Base-by-base conservation (phyloP, 2,888 invertebrate genomes). In the Stenchaetothrips biformis region DNA sequence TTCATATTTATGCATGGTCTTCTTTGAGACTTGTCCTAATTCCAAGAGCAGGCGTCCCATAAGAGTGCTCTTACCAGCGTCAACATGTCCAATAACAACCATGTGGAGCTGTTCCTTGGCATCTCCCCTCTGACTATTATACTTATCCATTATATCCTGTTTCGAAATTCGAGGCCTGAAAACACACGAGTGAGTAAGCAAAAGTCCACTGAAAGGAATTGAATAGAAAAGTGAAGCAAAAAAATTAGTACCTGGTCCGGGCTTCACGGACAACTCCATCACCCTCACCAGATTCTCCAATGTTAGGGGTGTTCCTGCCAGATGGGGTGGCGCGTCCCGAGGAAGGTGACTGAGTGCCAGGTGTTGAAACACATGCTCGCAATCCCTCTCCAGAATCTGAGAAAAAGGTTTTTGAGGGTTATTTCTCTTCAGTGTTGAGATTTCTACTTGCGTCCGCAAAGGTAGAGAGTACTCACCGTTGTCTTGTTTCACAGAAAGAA, bases 41-140 rank as follows among this genome's bases (percentile, higher is more conserved):
- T 94, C 93, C 86, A 92, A 97, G 0, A 99, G 89, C 74, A 99
- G 87, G 85, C 97, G 94, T 0, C 99, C 99, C 94, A 99, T 96
- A n/a, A 99, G 88, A 11, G 98, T 98, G 83, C 96, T 96, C 87
- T 98, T 98, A 0, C 98, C 98, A 59, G 97, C 97, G 89, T 98
- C 99, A 2, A 99, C 99, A 89, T 99, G 99, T 13, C 95, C 99
- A 86, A 95, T 93, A 13, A 96, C 95, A 82, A 97, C 95, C 88
- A 98, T 92, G 86, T 98, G 96, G 81, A 98, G 89, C 85, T 95
- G 93, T 77, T 94, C 94, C 85, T 98, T 98, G 21, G 91, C 91
- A n/a, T 90, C 89, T 0, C 93, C 92, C 83, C 96, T 91, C 85
- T 95, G 94, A 84, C 90, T 92, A 79, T 90, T 88, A 84, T 93